Percentiles rank a stretch among this genome's conserved stretches.
These are phyloP conservation scores for Cichlasoma orientale DNA, from an alignment of 2,797 vertebrate genomes.

Conservation along the genomic window DNA sequence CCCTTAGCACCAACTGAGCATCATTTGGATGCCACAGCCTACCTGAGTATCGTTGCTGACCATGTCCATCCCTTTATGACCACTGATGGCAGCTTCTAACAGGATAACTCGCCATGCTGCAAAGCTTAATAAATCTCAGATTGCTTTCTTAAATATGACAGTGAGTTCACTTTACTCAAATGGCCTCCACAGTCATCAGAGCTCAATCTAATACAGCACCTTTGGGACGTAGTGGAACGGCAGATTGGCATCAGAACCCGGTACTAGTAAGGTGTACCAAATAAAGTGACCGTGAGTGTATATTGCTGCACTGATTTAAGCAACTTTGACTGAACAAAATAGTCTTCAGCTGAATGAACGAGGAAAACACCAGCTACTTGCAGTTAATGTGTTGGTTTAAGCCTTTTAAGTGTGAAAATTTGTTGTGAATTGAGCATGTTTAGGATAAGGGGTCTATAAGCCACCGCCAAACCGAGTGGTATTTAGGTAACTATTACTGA, in stretches of 20 bases:
- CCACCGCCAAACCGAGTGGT: background rate
- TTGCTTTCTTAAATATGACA: background rate
- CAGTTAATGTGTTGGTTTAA: background rate
- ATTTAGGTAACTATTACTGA: background rate
- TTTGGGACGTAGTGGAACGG: background rate
- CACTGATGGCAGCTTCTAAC: background rate
- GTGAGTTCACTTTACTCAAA: background rate
- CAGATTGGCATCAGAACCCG: background rate
- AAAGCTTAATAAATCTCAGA: background rate
- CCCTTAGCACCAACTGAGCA: background rate
- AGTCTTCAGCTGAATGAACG: fast-evolving
- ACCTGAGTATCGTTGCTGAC: background rate
- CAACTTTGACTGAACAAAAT: background rate
- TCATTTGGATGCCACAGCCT: background rate
- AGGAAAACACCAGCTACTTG: background rate
- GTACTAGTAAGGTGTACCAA: background rate
- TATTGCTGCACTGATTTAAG: background rate
- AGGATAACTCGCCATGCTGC: background rate
- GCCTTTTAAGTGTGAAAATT: background rate
- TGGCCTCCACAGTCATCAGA: background rate
- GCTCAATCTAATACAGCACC: background rate
- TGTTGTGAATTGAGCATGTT: background rate
- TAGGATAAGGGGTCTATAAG: background rate
- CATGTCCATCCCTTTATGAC: background rate
- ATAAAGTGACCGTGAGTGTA: background rate